These are phyloP conservation scores for Scolanthus callimorphus DNA, from an alignment of 92 coral and sea anemone species.

Conservation along the genomic window DNA sequence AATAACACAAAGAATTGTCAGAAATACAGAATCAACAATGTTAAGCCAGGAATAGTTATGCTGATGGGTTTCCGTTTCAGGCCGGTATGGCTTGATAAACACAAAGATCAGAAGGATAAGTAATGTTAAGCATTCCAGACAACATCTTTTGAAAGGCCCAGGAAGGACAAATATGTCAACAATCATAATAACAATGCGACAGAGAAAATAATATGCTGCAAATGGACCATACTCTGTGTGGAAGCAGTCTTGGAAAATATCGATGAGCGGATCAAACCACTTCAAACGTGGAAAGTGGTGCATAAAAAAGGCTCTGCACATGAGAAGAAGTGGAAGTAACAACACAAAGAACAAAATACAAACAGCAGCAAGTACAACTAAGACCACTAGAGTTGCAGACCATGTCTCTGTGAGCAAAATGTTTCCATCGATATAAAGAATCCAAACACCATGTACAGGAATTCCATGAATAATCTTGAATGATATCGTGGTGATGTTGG, in stretches of 20 bases:
- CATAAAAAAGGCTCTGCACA: slow-evolving; percentile 63
- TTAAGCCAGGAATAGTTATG: slow-evolving; percentile 59
- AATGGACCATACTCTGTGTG: slow-evolving; percentile 63
- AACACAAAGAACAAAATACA: slow-evolving; percentile 56
- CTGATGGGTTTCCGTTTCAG: not conserved
- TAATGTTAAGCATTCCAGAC: slow-evolving; percentile 50
- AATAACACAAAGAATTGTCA: slow-evolving; percentile 66
- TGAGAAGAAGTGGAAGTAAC: slow-evolving; percentile 57
- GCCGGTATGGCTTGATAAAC: slow-evolving; percentile 67
- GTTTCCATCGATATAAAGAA: slow-evolving; percentile 68
- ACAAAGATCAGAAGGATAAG: slow-evolving; percentile 53
- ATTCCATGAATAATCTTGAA: slow-evolving; percentile 42
- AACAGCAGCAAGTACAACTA: slow-evolving; percentile 45
- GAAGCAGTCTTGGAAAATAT: slow-evolving; percentile 72
- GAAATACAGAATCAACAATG: slow-evolving; percentile 72
- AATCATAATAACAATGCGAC: slow-evolving; percentile 68
- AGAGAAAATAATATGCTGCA: slow-evolving; percentile 85
- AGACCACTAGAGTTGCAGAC: slow-evolving; percentile 26
- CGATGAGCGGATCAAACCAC: slow-evolving; percentile 58
- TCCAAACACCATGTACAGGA: slow-evolving; percentile 33
- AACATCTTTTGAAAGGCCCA: slow-evolving; percentile 54
- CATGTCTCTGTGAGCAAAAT: slow-evolving; percentile 35
- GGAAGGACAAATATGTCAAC: slow-evolving; percentile 35
- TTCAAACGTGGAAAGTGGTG: slow-evolving; percentile 21
- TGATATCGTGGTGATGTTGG: slow-evolving; percentile 58